phyloP scores from a whole-genome alignment of 2,113 vertebrate species.

The Narcine bancroftii region DNA sequence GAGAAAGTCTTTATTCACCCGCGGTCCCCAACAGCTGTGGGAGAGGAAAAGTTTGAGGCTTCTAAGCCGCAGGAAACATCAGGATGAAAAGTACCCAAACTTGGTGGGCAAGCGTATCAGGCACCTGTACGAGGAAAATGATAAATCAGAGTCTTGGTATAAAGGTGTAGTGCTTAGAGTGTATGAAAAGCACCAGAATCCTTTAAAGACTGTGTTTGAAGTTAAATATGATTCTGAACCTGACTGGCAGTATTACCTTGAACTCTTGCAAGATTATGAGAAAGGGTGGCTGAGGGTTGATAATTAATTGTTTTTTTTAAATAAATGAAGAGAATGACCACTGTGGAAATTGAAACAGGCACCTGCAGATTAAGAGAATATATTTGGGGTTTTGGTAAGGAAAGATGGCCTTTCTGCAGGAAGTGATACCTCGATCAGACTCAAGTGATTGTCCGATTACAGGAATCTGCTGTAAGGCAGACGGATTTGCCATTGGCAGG shows the following conservation, averaged over 20 bases:
- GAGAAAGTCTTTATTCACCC: not conserved
- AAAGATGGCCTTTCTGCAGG: no score
- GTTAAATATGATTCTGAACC: conserved; percentile 70
- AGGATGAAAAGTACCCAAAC: conserved; percentile 52
- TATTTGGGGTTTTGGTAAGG: no score
- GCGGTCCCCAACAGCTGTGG: not conserved
- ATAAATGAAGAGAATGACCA: not conserved
- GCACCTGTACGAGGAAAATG: conserved; percentile 70
- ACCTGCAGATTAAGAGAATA: not conserved
- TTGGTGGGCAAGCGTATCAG: conserved; percentile 65
- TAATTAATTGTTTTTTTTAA: conserved; percentile 43
- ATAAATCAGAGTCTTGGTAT: conserved; percentile 66
- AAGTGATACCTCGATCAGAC: no score
- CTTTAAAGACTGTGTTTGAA: conserved; percentile 60
- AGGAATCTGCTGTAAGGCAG: no score
- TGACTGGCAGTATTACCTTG: conserved; percentile 64
- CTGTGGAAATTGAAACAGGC: not conserved
- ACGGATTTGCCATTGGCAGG: no score
- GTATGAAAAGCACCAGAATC: conserved; percentile 53
- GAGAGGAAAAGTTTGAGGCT: no score
- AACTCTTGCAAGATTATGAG: conserved; percentile 61
- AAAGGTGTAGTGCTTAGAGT: conserved; percentile 59
- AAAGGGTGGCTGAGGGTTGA: conserved; percentile 67
- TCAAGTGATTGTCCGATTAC: no score
- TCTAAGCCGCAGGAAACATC: not conserved